These are phyloP conservation scores for Oxycera nigricornis DNA, from an alignment of 2,888 invertebrate genomes.

Conservation along the genomic window DNA sequence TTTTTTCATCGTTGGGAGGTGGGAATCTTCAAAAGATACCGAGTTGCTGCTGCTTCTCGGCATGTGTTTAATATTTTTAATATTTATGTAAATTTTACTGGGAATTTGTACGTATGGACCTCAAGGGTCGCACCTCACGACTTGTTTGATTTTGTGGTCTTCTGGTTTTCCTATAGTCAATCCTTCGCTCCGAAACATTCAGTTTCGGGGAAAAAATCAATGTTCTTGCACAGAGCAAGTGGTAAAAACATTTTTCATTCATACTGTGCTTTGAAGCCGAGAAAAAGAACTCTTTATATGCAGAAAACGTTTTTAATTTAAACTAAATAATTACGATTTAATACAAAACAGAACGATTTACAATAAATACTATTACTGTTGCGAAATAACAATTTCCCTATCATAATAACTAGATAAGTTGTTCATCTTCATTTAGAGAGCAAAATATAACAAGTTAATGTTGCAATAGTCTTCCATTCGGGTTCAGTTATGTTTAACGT, in stretches of 20 bases:
- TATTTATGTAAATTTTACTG: no score
- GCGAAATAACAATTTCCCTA: slow-evolving; percentile 31
- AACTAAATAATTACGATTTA: slow-evolving; percentile 31
- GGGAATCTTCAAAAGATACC: no score
- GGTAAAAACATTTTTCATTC: not conserved
- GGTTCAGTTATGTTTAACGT: slow-evolving; percentile 3
- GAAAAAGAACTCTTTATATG: not conserved
- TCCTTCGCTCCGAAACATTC: no score
- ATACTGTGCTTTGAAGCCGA: not conserved
- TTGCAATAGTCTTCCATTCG: slow-evolving; percentile 38
- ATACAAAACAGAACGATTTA: slow-evolving; percentile 34
- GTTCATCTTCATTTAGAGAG: slow-evolving; percentile 23
- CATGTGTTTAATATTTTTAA: no score
- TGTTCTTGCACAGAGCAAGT: not conserved
- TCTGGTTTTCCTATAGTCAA: no score
- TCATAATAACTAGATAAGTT: slow-evolving; percentile 34
- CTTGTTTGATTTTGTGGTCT: no score
- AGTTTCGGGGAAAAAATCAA: not conserved
- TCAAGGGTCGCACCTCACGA: no score
- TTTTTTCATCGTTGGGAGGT: no score
- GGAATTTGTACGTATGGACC: no score
- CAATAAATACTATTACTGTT: slow-evolving; percentile 28
- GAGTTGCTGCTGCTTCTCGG: no score
- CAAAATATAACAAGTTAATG: slow-evolving; percentile 32
- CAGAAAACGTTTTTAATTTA: slow-evolving; percentile 37